Evolutionary conservation across 1,140 invertebrate species (phyloP).

Genomic region (Lineus longissimus): DNA sequence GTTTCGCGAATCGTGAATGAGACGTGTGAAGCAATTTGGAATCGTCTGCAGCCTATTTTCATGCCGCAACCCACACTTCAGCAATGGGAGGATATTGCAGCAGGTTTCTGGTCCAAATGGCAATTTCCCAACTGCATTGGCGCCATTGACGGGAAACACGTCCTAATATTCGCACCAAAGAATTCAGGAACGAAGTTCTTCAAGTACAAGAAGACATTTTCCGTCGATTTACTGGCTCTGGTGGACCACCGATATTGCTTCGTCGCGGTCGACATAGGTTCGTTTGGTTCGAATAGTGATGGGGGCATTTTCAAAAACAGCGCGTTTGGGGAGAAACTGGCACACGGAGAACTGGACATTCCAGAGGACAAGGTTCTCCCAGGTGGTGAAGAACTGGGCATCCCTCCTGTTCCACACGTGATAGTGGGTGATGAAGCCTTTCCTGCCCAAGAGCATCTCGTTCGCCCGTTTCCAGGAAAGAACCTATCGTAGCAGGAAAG

Average conservation of each 20-base stretch:
- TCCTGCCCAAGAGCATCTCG: too few relatives aligned
- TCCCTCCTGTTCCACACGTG: too few relatives aligned
- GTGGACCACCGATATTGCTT: neutral
- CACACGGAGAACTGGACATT: neutral
- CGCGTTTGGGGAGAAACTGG: neutral
- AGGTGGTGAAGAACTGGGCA: too few relatives aligned
- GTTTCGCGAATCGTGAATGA: too few relatives aligned
- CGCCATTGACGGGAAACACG: constrained; percentile 4
- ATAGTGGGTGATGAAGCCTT: too few relatives aligned
- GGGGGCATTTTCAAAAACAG: constrained; percentile 20
- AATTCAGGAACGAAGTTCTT: neutral
- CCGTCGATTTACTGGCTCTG: neutral
- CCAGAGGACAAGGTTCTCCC: constrained; percentile 13
- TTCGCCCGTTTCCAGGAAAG: too few relatives aligned
- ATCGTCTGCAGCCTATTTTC: too few relatives aligned
- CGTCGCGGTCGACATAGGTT: constrained; percentile 27
- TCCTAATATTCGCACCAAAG: neutral
- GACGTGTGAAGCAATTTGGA: too few relatives aligned
- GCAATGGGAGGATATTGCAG: neutral
- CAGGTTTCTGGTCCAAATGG: neutral
- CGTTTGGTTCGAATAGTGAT: constrained; percentile 37
- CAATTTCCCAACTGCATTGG: constrained; percentile 1
- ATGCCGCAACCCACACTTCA: too few relatives aligned
- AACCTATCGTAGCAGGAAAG: too few relatives aligned
- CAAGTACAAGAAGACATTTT: constrained; percentile 1